These are phyloP conservation scores for Indri indri DNA, from an alignment of 2,113 vertebrate genomes.

Conservation along the genomic window DNA sequence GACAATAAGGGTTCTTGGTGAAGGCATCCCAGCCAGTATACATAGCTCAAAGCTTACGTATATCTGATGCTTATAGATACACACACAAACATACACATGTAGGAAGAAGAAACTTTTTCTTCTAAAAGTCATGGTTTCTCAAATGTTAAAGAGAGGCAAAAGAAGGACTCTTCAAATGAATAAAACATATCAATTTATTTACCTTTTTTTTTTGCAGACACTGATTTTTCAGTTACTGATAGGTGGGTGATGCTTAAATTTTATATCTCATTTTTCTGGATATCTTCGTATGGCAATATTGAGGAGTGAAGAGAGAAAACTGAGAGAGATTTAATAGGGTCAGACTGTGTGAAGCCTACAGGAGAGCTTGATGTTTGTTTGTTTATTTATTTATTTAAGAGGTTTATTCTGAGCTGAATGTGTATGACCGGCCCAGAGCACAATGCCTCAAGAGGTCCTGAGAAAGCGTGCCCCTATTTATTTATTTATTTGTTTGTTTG, in stretches of 20 bases:
- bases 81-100: rapidly evolving
- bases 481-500: too few species aligned
- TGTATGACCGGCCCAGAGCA: too few species aligned
- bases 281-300: neutral
- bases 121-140: neutral
- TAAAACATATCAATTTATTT: neutral
- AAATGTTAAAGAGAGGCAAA: neutral
- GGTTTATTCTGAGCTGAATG: too few species aligned
- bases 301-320: neutral
- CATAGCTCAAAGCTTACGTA: neutral
- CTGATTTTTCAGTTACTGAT: neutral
- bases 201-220: neutral
- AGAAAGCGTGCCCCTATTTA: too few species aligned
- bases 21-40: neutral
- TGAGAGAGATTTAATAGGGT: neutral
- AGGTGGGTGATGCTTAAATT: neutral
- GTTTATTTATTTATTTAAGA: neutral
- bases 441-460: too few species aligned
- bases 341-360: neutral
- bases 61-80: too few species aligned
- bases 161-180: neutral
- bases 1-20: neutral
- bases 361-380: neutral
- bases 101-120: neutral
- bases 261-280: neutral